Percentiles rank a stretch among this genome's conserved stretches.
phyloP scores from a whole-genome alignment of 2,113 vertebrate species.

The Bos indicus region DNA sequence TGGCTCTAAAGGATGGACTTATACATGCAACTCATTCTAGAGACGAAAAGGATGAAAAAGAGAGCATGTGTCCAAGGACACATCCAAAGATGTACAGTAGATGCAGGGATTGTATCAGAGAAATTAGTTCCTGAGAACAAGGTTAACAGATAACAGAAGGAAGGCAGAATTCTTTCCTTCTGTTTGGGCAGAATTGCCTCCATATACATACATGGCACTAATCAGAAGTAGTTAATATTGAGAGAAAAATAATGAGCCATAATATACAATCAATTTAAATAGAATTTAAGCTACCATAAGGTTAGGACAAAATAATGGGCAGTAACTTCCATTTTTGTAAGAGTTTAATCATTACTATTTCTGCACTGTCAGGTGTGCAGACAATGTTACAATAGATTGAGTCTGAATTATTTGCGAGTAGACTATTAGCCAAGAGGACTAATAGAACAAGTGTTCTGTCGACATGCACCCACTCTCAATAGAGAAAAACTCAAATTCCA shows the following conservation, averaged over 20 bases:
- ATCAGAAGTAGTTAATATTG: not conserved
- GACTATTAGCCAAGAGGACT: not conserved
- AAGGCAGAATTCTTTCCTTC: not conserved
- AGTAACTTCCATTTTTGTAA: not conserved
- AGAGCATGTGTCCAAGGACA: not conserved
- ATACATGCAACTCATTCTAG: not conserved
- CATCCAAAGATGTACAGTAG: not conserved
- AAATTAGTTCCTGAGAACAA: not conserved
- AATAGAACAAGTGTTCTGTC: not conserved
- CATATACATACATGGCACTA: not conserved
- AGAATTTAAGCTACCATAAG: not conserved
- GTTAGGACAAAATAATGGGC: not conserved
- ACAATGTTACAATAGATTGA: not conserved
- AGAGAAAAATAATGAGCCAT: conserved; percentile 18
- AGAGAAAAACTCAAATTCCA: not conserved
- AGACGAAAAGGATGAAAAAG: not conserved
- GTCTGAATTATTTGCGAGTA: not conserved
- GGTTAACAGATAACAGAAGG: not conserved
- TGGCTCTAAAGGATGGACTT: not conserved
- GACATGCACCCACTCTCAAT: not conserved
- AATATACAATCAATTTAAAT: not conserved
- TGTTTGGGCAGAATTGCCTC: not conserved
- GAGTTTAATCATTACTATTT: not conserved
- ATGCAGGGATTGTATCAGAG: not conserved
- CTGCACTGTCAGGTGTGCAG: not conserved